These are phyloP conservation scores for Bradynema listronoti DNA, from an alignment of 1,140 invertebrate genomes.

Conservation along the genomic window DNA sequence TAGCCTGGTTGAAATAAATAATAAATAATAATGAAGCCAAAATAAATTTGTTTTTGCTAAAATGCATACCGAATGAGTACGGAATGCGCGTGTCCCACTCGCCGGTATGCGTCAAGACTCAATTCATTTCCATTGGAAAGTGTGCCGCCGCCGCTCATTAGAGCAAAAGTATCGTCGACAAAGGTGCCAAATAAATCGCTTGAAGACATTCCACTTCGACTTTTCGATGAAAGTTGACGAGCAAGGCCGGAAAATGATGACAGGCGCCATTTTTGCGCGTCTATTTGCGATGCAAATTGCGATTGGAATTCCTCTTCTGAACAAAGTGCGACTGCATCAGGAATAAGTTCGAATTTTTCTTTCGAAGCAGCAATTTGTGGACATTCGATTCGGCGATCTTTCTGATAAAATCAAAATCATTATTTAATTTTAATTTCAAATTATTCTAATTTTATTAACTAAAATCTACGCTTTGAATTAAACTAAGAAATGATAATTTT, in stretches of 20 bases:
- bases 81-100: slow-evolving; percentile 23
- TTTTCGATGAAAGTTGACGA: too few relatives aligned
- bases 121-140: not conserved
- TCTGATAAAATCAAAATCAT: too few relatives aligned
- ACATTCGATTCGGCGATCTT: not conserved
- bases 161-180: not conserved
- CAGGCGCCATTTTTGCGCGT: not conserved
- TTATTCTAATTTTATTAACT: slow-evolving; percentile 3
- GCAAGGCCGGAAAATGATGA: not conserved
- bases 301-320: slow-evolving; percentile 19
- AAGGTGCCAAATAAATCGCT: too few relatives aligned
- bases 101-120: slow-evolving; percentile 8
- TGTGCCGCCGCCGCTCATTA: not conserved
- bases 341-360: slow-evolving; percentile 18
- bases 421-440: too few relatives aligned
- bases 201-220: too few relatives aligned
- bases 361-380: not conserved
- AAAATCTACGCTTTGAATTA: not conserved
- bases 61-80: slow-evolving; percentile 3
- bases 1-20: not conserved
- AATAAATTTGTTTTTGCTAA: not conserved
- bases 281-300: not conserved
- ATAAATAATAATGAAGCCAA: not conserved
- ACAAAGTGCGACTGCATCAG: slow-evolving; percentile 7
- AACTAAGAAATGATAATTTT: slow-evolving; percentile 4